phyloP scores from a whole-genome alignment of 2,888 invertebrate species.

The Sturmia bella region DNA sequence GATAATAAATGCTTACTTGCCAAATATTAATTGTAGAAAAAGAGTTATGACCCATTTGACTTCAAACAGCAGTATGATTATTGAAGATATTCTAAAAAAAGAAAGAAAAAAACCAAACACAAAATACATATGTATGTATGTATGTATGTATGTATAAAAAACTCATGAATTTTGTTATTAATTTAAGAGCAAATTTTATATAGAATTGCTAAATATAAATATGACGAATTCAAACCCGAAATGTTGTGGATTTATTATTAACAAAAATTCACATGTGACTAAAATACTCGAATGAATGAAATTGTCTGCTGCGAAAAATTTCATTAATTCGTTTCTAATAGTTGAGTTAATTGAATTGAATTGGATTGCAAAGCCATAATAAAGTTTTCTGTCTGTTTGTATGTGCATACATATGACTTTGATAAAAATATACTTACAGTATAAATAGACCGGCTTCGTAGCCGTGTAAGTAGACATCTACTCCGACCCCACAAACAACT shows the following conservation, averaged over 20 bases:
- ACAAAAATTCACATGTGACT: too few species aligned
- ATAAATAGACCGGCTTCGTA: slow-evolving; percentile 85
- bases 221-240: too few species aligned
- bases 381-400: not conserved
- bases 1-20: slow-evolving; percentile 75
- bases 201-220: too few species aligned
- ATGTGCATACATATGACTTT: too few species aligned
- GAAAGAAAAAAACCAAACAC: slow-evolving; percentile 43
- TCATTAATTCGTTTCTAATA: too few species aligned
- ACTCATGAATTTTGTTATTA: slow-evolving; percentile 2
- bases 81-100: slow-evolving; percentile 83
- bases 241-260: too few species aligned
- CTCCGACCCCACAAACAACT: slow-evolving; percentile 86
- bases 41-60: slow-evolving; percentile 86
- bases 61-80: slow-evolving; percentile 84
- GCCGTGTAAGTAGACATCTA: slow-evolving; percentile 85
- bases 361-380: not conserved
- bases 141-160: slow-evolving; percentile 9
- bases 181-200: too few species aligned
- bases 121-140: too few species aligned
- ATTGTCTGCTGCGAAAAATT: too few species aligned
- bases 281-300: too few species aligned
- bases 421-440: slow-evolving; percentile 83
- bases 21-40: slow-evolving; percentile 83
- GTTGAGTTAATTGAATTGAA: too few species aligned